Base-by-base conservation (phyloP, 2,888 invertebrate genomes). In the Andrena hattorfiana region DNA sequence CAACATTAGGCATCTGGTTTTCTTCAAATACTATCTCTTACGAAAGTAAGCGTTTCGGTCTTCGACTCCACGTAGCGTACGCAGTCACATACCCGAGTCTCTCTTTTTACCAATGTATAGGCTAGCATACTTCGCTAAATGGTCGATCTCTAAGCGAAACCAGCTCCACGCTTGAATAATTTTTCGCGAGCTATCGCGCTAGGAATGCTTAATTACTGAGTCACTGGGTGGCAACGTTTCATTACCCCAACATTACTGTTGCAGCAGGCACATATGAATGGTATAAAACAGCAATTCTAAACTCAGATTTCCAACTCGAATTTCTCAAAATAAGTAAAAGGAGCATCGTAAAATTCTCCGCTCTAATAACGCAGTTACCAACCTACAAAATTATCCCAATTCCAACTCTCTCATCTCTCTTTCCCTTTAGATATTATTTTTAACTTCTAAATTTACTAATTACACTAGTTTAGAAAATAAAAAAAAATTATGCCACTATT, bases 151-250 rank as follows among this genome's bases (percentile, higher is more conserved):
- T 28, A 49, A 68, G 70, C 48, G 59, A 20, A 79, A 23, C 26
- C 67, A 48, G 13, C 42, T 56, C 54, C 48, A 74, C 48, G 74
- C 56, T 54, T 60, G 69, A 23, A 66, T 70, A 66, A 69, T 79
- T 70, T 81, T 74, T 78, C 77, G 35, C 68, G 28, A 63, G 28
- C 63, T 62, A 63, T 72, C 63, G 28, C 26, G n/a, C n/a, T 59
- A 48, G 62, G 67, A 81, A 80, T 70, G 60, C 16, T 80, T 80
- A 79, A 71, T 75, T 75, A 70, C 67, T 80, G 75, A 82, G 63
- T 82, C 80, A 82, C 70, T 32, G 20, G n/a, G 1, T 62, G 66
- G 6, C 16, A 66, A 49, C 56, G 51, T 74, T 70, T 60, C 42
- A 42, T 42, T 60, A 64, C 78, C 32, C 16, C 16, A 16, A 63